These are phyloP conservation scores for Tiphia femorata DNA, from an alignment of 2,888 invertebrate genomes.

Conservation along the genomic window DNA sequence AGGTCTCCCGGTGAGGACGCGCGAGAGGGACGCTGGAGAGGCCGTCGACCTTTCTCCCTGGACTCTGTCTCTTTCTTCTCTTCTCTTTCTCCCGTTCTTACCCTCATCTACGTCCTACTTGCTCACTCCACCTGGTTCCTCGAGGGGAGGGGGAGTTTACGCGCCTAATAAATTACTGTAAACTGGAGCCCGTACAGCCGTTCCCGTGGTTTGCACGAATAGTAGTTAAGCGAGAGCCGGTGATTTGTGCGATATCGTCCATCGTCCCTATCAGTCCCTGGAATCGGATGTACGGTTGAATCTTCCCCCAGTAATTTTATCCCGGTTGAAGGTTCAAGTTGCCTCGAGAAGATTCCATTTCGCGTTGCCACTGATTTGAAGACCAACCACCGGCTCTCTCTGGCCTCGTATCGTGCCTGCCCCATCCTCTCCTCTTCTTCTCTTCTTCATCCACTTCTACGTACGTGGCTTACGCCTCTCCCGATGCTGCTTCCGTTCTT, in stretches of 20 bases:
- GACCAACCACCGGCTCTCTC: constrained; percentile 7
- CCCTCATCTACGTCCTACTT: too few relatives aligned
- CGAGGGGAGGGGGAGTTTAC: constrained; percentile 43
- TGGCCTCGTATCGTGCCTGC: too few relatives aligned
- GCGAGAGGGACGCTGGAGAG: too few relatives aligned
- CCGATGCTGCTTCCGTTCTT: not conserved
- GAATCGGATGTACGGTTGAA: constrained; percentile 56
- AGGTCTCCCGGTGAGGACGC: too few relatives aligned
- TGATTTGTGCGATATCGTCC: constrained; percentile 63
- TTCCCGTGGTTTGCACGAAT: constrained; percentile 46
- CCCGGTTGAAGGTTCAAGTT: constrained; percentile 55
- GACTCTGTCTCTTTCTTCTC: not conserved
- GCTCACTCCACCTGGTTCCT: too few relatives aligned
- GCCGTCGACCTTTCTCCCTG: constrained; percentile 39
- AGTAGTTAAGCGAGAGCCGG: constrained; percentile 51
- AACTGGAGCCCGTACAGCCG: constrained; percentile 55
- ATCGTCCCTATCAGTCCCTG: constrained; percentile 54
- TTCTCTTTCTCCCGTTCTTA: too few relatives aligned
- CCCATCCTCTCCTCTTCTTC: too few relatives aligned
- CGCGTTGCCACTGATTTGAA: constrained; percentile 31
- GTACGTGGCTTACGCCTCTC: not conserved
- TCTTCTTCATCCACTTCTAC: too few relatives aligned
- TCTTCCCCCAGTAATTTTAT: constrained; percentile 58
- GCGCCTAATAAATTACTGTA: constrained; percentile 61
- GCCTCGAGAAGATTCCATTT: constrained; percentile 50